Evolutionary conservation across 2,888 invertebrate genomes (phyloP), one percentile per base, ranked within the genome.

Genomic region (Polyommatus iphigenia): DNA sequence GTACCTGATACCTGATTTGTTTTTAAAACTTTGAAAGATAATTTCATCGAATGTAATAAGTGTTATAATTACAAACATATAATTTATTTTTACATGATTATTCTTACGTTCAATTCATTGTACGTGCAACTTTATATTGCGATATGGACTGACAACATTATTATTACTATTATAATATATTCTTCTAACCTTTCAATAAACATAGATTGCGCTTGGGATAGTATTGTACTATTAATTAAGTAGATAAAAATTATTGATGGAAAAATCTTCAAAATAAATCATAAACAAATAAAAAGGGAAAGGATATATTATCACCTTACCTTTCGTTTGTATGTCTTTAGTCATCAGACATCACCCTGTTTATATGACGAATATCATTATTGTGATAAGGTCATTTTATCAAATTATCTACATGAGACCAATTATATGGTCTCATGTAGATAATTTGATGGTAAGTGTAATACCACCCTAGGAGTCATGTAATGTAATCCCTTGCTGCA

Each of bases 1-100:
- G 83, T 83, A 83, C 83, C 83, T 83, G 83, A 83, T 80, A 78
- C 80, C 79, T 81, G 81, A 82, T 82, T 82, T 81, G 78, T 80
- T 78, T 80, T 78, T 71, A 76, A 80, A 79, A 77, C 79, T 67
- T 79, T 46, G 32, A 54, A 75, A 32, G 54, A 75, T 75, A 8
- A 24, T 75, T 75, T 50, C 54, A 50, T 29, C 3, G 54, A 54
- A 50, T 75, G 29, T 15, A 54, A 54, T 54, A 54, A 75, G 6
- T 75, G 54, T 54, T 75, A 54, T 75, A 29, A 50, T 41, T 41
- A 41, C 54, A 29, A 29, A 67, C 29, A 18, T 4, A 67, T 75
- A 54, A 75, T 75, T 75, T 67, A 32, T 67, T 67, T 29, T 15
- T 29, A 24, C 20, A 62, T 15, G 4, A 50, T 24, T 20, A 24